Conservation (phyloP, 2,888 invertebrate species). For the Melanostoma scalare region DNA sequence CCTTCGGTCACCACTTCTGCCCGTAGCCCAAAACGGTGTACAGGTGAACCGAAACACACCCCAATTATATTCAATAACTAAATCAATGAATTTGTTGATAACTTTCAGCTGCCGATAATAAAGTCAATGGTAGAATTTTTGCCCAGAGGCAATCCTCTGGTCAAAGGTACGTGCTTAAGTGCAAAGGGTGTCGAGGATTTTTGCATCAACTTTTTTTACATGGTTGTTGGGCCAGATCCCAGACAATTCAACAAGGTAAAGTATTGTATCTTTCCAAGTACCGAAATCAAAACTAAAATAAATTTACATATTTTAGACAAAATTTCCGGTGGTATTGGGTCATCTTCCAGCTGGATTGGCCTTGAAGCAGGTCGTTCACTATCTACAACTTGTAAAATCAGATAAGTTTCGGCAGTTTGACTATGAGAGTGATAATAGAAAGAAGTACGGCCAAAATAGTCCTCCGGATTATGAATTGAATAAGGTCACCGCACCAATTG, state of each 20-base stretch:
- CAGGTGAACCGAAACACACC: constrained; percentile 58
- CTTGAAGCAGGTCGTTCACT: constrained; percentile 83
- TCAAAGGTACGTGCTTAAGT: constrained; percentile 69
- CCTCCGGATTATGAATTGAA: constrained; percentile 82
- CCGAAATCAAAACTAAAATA: background rate
- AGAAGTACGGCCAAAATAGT: constrained; percentile 81
- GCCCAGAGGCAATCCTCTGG: constrained; percentile 4
- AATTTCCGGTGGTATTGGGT: constrained; percentile 84
- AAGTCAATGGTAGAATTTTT: background rate
- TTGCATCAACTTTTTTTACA: constrained; percentile 81
- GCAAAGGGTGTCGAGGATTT: constrained; percentile 62
- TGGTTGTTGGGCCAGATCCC: constrained; percentile 82
- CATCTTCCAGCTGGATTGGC: constrained; percentile 85
- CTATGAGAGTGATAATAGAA: constrained; percentile 82
- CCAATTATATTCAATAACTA: background rate
- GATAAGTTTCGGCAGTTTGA: constrained; percentile 83
- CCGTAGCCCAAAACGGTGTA: constrained; percentile 76
- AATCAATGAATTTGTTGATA: background rate
- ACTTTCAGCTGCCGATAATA: background rate
- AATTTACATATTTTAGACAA: constrained; percentile 80
- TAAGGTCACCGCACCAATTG: constrained; percentile 81
- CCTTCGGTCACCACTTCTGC: constrained; percentile 77
- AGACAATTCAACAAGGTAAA: constrained; percentile 82
- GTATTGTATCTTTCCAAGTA: background rate
- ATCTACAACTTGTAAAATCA: constrained; percentile 81